Percentiles rank a stretch among this genome's conserved stretches.
Conservation (phyloP, 2,113 vertebrate species). For the Xyliphius kryptos region DNA sequence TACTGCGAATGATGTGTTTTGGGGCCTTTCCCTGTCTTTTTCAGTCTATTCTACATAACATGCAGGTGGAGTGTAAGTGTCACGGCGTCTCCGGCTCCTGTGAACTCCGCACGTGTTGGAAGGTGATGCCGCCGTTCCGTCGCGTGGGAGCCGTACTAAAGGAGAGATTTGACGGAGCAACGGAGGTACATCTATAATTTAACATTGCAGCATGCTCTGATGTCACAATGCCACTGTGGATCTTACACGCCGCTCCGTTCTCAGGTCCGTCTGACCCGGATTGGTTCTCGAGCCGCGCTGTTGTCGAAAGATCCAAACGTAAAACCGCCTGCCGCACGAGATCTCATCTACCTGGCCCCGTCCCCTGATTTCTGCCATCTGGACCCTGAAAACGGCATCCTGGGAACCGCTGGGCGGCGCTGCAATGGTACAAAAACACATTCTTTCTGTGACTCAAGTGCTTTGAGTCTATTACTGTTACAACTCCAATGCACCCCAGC, state of each 20-base stretch:
- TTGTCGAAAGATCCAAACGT: constrained; percentile 66
- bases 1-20: too few relatives aligned
- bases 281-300: constrained; percentile 62
- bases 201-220: too few relatives aligned
- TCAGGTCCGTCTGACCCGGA: constrained; percentile 65
- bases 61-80: constrained; percentile 71
- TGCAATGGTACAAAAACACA: constrained; percentile 50
- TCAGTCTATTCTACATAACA: constrained; percentile 70
- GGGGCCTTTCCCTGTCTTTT: background rate
- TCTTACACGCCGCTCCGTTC: constrained; percentile 9
- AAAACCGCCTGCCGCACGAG: constrained; percentile 63
- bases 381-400: constrained; percentile 55
- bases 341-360: constrained; percentile 61
- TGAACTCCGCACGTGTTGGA: constrained; percentile 67
- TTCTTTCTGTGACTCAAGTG: background rate
- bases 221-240: background rate
- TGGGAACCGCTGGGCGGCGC: constrained; percentile 58
- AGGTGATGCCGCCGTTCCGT: constrained; percentile 67
- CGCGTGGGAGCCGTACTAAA: constrained; percentile 62
- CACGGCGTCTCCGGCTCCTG: constrained; percentile 67
- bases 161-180: constrained; percentile 66
- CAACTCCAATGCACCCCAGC: too few relatives aligned
- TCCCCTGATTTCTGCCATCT: constrained; percentile 67
- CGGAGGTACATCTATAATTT: constrained; percentile 66
- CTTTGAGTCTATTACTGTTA: constrained; percentile 29